Percentiles rank a stretch among this genome's conserved stretches.
Conservation (phyloP, 2,888 invertebrate species). For the Caenorhabditis sp. region DNA sequence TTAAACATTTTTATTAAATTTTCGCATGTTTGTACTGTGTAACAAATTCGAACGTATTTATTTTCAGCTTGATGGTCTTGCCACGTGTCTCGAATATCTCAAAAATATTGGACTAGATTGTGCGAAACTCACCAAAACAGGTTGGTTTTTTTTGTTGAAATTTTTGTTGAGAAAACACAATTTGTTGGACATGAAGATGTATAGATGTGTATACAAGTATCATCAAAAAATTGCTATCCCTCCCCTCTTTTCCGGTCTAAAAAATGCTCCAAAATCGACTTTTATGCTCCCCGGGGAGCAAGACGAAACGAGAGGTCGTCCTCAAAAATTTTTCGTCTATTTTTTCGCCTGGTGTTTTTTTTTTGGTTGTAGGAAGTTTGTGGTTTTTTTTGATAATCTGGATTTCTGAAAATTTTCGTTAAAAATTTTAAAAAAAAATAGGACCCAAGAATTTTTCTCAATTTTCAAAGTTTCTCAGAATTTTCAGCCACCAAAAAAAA, state of each 20-base stretch:
- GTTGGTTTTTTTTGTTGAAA: constrained; percentile 19
- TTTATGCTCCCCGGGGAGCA: background rate
- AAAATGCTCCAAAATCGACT: background rate
- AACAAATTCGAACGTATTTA: background rate
- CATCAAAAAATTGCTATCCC: background rate
- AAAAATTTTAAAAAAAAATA: too few species aligned
- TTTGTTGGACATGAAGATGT: background rate
- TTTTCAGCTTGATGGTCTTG: constrained; percentile 48
- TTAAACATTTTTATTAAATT: too few species aligned
- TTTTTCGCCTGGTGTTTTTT: background rate
- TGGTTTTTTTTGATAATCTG: background rate
- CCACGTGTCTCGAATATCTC: constrained; percentile 55
- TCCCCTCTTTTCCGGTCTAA: background rate
- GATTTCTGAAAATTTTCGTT: background rate
- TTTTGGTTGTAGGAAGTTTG: background rate
- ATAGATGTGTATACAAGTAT: background rate
- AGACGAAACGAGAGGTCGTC: background rate
- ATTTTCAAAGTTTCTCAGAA: too few species aligned
- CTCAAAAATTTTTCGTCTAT: background rate
- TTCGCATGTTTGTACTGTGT: background rate
- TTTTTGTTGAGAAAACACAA: constrained; percentile 14
- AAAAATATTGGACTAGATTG: constrained; percentile 58
- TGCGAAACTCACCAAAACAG: constrained; percentile 51
- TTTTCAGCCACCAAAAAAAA: too few species aligned
- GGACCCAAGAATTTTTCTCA: too few species aligned